Conservation (phyloP, 1,140 invertebrate genomes). For the Heliconius himera region DNA sequence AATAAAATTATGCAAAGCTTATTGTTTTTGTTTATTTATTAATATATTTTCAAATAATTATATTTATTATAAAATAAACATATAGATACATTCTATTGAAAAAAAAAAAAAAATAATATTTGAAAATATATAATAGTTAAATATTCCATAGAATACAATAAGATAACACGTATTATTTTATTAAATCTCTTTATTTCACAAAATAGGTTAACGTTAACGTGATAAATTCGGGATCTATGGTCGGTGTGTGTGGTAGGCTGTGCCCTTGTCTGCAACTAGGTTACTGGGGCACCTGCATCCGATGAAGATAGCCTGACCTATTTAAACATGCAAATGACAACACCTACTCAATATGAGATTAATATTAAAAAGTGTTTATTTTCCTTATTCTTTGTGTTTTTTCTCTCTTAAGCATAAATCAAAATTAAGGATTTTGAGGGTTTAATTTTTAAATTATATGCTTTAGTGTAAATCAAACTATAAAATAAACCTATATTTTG, state of each 20-base stretch:
- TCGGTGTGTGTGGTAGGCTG: constrained; percentile 37
- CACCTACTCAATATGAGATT: not conserved
- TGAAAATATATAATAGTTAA: no score
- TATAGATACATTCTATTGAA: no score
- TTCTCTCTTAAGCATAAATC: not conserved
- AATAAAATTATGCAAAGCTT: not conserved
- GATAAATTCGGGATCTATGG: constrained; percentile 21
- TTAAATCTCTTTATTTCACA: not conserved
- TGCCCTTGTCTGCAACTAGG: constrained; percentile 62
- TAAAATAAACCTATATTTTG: not conserved
- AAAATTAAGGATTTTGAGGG: not conserved
- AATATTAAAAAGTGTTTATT: not conserved
- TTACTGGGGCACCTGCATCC: constrained; percentile 65
- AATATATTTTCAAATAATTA: no score
- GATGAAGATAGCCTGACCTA: constrained; percentile 64
- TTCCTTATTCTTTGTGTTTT: not conserved
- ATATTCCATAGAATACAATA: no score
- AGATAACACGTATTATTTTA: not conserved
- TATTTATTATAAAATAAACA: no score
- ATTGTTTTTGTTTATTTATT: no score
- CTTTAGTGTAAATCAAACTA: no score
- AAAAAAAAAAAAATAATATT: no score
- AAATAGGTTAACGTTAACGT: constrained; percentile 1
- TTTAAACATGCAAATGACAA: constrained; percentile 57
- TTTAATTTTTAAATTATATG: not conserved